phyloP scores from a whole-genome alignment of 1,140 invertebrate genomes.

The Heliconius hermathena region DNA sequence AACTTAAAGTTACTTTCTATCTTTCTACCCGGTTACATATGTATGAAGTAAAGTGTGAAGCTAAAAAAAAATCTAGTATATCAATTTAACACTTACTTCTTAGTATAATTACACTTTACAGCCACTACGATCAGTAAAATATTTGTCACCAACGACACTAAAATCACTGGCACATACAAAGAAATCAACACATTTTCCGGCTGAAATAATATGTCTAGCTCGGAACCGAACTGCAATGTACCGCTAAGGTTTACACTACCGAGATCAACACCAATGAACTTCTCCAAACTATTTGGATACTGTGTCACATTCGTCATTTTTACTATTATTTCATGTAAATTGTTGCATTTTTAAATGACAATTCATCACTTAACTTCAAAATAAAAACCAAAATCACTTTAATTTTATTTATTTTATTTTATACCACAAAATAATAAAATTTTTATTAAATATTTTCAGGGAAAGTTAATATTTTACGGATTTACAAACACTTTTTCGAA shows the following conservation, averaged over 20 bases:
- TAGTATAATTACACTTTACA: constrained; percentile 84
- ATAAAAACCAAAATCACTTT: constrained; percentile 5
- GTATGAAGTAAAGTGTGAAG: no score
- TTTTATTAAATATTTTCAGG: background rate
- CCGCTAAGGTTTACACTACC: constrained; percentile 48
- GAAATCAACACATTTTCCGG: constrained; percentile 80
- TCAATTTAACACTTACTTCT: constrained; percentile 79
- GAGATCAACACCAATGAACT: constrained; percentile 41
- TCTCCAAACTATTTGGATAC: constrained; percentile 16
- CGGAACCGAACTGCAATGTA: constrained; percentile 51
- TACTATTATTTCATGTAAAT: background rate
- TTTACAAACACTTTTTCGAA: background rate
- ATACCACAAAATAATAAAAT: background rate
- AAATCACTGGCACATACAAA: constrained; percentile 83
- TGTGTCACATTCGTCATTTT: constrained; percentile 10
- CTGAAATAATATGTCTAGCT: constrained; percentile 66
- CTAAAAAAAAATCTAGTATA: background rate
- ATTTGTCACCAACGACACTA: constrained; percentile 83
- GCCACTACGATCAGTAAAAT: constrained; percentile 84
- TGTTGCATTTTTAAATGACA: background rate
- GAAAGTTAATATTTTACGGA: background rate
- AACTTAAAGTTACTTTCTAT: no score
- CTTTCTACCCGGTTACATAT: no score
- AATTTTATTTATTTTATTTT: background rate
- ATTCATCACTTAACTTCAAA: background rate